Percentiles rank a stretch among this genome's conserved stretches.
phyloP scores from a whole-genome alignment of 2,113 vertebrate genomes.

The Chamaetylas fuelleborni region DNA sequence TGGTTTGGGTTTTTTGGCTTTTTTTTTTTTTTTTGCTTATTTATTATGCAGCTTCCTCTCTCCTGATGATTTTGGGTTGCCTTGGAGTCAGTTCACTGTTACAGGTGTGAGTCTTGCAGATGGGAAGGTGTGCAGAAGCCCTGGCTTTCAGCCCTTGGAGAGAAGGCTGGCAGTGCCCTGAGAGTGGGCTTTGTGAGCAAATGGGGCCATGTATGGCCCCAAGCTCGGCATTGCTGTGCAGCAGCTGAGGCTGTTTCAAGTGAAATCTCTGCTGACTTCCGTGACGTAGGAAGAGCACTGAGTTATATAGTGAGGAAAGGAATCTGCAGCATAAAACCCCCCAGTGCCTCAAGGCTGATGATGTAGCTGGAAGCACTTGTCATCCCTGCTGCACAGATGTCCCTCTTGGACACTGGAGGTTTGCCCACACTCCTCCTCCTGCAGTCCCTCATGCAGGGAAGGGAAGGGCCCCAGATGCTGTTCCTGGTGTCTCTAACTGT shows the following conservation, averaged over 20 bases:
- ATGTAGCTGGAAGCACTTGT: background rate
- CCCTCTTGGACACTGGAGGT: rapidly evolving
- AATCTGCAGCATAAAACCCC: background rate
- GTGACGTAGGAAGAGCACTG: background rate
- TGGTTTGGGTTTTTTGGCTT: background rate
- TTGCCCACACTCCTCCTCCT: rapidly evolving
- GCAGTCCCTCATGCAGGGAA: rapidly evolving
- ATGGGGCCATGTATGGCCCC: rapidly evolving
- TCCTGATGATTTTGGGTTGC: background rate
- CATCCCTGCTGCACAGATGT: background rate
- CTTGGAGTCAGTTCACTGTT: background rate
- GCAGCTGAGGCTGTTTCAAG: background rate
- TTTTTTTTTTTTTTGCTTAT: background rate
- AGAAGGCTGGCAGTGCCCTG: background rate
- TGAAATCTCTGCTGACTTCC: background rate
- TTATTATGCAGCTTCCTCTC: background rate
- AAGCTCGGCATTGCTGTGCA: background rate
- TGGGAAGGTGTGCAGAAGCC: background rate
- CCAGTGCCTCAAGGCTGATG: background rate
- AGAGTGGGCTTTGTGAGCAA: background rate
- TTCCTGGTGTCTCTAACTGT: background rate
- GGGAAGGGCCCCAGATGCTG: background rate
- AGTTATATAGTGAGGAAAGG: background rate
- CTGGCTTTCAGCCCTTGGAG: background rate
- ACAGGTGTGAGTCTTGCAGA: background rate